Evolutionary conservation across 2,797 vertebrate genomes (phyloP), one percentile per base, ranked within the genome.

Genomic region (Myotis planiceps): DNA sequence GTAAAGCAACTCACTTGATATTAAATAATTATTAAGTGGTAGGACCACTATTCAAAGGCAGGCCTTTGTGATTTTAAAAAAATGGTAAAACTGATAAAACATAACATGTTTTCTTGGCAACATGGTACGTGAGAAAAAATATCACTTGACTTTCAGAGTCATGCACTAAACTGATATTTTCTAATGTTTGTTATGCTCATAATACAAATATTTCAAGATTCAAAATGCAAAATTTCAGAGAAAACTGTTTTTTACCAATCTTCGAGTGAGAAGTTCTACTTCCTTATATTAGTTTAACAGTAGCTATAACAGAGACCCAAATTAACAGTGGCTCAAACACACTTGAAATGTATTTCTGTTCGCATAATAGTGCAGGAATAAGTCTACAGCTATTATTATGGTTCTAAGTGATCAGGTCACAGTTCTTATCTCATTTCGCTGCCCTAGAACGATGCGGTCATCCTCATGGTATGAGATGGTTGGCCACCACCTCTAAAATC

Each of bases 181-280:
- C 49, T 72, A 81, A 94, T 82, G 7, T 68, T 90, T 85, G 19
- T 66, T 51, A 80, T 74, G 32, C 21, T 78, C 21, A 75, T 51
- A 63, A 9, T 14, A 88, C 21, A 69, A 86, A 37, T 79, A 81
- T 65, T 95, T 90, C 32, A 95, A 92, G 19, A 32, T 88, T 95
- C 84, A 86, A 96, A 85, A 79, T 60, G 86, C 2, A 92, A 37
- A 95, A 81, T 15, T 92, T 92, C 63, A 92, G 94, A 86, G 37
- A 90, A 90, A n/a, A 88, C n/a, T 1, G 4, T 69, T 83, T 83
- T 45, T 82, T n/a, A 78, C n/a, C 66, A 72, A 3, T 12, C 18
- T 65, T 34, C 19, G 8, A 51, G 10, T 21, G 18, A 85, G 37
- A 19, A 60, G 3, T 63, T 49, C 63, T 27, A 72, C 34, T 96